A percentile compares a stretch with the other conserved stretches of the same genome.
Evolutionary conservation across 2,888 invertebrate genomes (phyloP).

Genomic region (Bugulina stolonifera): DNA sequence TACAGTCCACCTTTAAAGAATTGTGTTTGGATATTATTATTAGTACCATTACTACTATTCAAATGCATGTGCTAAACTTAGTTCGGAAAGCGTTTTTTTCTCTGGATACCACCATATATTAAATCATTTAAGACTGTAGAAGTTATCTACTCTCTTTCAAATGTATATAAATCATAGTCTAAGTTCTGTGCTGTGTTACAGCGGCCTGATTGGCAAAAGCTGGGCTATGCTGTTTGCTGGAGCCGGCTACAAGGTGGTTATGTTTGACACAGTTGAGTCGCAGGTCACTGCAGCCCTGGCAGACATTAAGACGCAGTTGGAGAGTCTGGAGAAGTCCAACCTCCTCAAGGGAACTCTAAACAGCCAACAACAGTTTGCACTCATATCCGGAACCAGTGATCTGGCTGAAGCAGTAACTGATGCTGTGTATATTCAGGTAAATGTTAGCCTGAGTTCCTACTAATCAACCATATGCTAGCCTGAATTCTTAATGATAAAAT

Average conservation of each 20-base stretch:
- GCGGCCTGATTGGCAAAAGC: slow-evolving; percentile 84
- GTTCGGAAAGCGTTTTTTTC: too few species aligned
- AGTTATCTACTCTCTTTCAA: too few species aligned
- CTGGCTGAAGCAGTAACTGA: slow-evolving; percentile 66
- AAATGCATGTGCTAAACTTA: too few species aligned
- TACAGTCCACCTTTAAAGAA: too few species aligned
- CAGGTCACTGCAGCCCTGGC: slow-evolving; percentile 51
- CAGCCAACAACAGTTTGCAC: slow-evolving; percentile 67
- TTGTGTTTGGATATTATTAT: too few species aligned
- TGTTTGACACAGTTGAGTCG: slow-evolving; percentile 63
- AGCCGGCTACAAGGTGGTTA: slow-evolving; percentile 75
- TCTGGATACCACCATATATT: too few species aligned
- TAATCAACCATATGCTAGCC: too few species aligned
- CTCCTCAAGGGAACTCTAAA: slow-evolving; percentile 67
- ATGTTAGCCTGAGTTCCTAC: too few species aligned
- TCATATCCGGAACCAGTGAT: slow-evolving; percentile 68
- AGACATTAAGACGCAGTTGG: slow-evolving; percentile 64
- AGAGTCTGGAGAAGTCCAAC: slow-evolving; percentile 47
- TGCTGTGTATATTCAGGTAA: slow-evolving; percentile 63
- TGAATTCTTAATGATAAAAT: too few species aligned
- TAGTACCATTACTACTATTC: too few species aligned
- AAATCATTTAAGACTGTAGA: too few species aligned
- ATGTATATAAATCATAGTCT: too few species aligned
- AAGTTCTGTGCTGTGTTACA: slow-evolving; percentile 45
- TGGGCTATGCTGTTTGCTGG: slow-evolving; percentile 89